Base-by-base conservation (phyloP, 1,140 invertebrate species). In the Bombus terrestris region DNA sequence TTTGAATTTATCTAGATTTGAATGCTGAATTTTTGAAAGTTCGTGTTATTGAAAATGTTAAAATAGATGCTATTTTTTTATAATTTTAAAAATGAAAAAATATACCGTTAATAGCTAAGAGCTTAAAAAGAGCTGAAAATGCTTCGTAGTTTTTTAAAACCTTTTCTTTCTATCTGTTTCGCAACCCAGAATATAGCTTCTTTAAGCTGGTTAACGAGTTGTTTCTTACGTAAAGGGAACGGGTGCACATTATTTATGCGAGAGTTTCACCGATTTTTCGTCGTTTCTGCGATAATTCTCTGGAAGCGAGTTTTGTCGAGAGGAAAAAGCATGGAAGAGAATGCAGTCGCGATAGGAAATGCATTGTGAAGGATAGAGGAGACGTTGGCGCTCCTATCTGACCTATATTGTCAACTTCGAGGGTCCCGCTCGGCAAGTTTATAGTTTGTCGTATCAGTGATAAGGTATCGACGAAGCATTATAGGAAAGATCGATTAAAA, bases 311-410 rank as follows among this genome's bases (percentile, higher is more conserved):
- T 77, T 62, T n/a, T 41, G 74, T 37, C 53, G 15, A 75, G 47
- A 9, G 35, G 53, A 77, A 77, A 77, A 77, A 39, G 35, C 35
- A 28, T 37, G 53, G 75, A 59, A 62, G 53, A 77, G 37, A 77
- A 77, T 77, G 25, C 35, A 62, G 57, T 18, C 75, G 25, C 75
- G 75, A 76, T 57, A 76, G 74, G 74, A 76, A 76, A 59, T 76
- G 74, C 35, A 76, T 76, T 35, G 74, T 47, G 32, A 57, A 77
- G 75, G 39, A 77, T 77, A 39, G 75, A 39, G 39, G 25, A 57
- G 35, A 39, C 74, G 53, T 59, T 35, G 32, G 13, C 25, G 57
- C 28, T 77, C 37, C 35, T 77, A 62, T 77, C 35, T 77, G 75
- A 62, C 75, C 75, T 59, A 41, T 35, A 77, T 77, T 41, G 57